Evolutionary conservation across 2,113 vertebrate genomes (phyloP), one percentile per base, ranked within the genome.

Genomic region (Tinamus guttatus): DNA sequence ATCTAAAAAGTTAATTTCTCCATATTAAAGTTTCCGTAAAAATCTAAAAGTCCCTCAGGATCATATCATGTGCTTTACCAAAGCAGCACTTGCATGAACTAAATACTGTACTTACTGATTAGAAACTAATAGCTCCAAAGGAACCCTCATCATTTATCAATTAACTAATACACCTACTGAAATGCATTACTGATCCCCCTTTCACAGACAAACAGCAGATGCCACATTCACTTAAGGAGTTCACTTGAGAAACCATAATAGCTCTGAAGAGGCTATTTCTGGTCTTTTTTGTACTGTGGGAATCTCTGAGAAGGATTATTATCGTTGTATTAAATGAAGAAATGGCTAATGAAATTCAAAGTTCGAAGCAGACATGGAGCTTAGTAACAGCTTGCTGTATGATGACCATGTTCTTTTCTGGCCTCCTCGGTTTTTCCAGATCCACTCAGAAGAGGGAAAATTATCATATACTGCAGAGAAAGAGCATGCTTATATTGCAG

Each of bases 31-130:
- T 52, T 67, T 54, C 20, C 40, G 30, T 38, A 56, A 64, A 89
- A 77, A 45, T 28, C 7, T 56, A 77, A n/a, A 12, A 58, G 10
- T 12, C 21, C 1, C 74, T 70, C 65, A 81, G 36, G 14, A 67
- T 18, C 4, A 5, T 52, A 38, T 65, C 0, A 0, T 2, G 2
- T 6, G 28, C 45, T 59, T 67, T 52, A 52, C 0, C 0, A 11
- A 91, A 77, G 36, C 3, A 20, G 17, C 67, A 69, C 13, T n/a
- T 63, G n/a, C 30, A 60, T 21, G 18, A 87, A 81, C 0, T 1
- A 65, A 81, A 60, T 7, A 17, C 0, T 4, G 2, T 52, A 24
- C 45, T 73, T 60, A 21, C 34, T 45, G 19, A 47, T 60, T 28
- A 78, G 25, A 38, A 69, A 5, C 21, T 19, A 65, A 67, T 5